Conservation (phyloP, 2,797 vertebrate genomes). For the Chelonia mydas region DNA sequence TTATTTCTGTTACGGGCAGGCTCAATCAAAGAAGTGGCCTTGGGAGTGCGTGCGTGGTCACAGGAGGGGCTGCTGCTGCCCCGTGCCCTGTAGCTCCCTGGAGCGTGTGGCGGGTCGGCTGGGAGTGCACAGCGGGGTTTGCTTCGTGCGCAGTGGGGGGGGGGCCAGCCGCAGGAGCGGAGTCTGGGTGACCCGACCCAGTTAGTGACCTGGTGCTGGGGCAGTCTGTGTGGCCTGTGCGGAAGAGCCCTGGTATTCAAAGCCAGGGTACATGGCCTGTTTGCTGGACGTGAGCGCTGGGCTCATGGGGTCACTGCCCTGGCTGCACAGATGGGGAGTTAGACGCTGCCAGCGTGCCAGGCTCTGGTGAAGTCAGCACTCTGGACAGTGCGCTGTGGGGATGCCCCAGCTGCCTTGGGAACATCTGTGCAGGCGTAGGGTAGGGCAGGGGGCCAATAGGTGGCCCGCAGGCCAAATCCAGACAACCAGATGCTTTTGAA, state of each 20-base stretch:
- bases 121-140: neutral
- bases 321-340: too few species aligned
- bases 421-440: neutral
- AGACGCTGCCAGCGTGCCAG: neutral
- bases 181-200: neutral
- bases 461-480: too few species aligned
- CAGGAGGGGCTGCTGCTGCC: neutral
- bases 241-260: neutral
- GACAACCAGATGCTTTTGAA: too few species aligned
- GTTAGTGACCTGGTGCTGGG: too few species aligned
- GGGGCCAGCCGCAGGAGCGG: too few species aligned
- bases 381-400: neutral
- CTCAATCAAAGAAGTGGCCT: too few species aligned
- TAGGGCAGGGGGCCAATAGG: neutral
- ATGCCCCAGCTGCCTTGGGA: neutral
- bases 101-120: neutral
- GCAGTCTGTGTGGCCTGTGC: neutral
- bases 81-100: too few species aligned
- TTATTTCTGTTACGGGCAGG: neutral
- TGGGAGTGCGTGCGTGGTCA: too few species aligned
- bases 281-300: neutral
- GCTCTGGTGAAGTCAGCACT: neutral
- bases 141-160: too few species aligned
- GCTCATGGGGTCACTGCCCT: too few species aligned
- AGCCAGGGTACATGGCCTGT: neutral